Conservation (phyloP, 2,797 vertebrate genomes). For the Micrastur ruficollis region DNA sequence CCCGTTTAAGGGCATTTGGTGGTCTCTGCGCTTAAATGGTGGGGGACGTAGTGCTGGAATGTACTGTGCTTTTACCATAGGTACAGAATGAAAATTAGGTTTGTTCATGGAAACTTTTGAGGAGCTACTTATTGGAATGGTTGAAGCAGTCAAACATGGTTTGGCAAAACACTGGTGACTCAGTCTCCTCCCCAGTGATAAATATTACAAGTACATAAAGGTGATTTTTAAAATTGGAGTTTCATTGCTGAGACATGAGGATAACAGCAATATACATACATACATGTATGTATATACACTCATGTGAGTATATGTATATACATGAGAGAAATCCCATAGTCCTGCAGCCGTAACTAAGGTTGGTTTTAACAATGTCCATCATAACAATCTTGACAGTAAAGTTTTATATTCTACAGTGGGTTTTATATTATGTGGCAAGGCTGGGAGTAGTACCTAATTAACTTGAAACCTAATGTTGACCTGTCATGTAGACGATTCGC, state of each 20-base stretch:
- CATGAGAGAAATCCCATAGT: background rate
- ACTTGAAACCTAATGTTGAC: background rate
- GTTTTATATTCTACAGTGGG: background rate
- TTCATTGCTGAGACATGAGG: background rate
- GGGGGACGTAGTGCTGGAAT: background rate
- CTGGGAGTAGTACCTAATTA: background rate
- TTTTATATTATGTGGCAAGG: background rate
- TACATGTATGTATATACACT: fast-evolving
- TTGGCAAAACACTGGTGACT: background rate
- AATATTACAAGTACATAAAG: background rate
- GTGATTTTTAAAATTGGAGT: background rate
- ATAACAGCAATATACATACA: background rate
- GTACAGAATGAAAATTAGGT: background rate
- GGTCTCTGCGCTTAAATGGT: background rate
- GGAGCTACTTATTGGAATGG: background rate
- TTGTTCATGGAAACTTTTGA: background rate
- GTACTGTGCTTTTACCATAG: background rate
- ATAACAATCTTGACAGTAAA: background rate
- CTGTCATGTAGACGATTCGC: background rate
- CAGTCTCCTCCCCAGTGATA: background rate
- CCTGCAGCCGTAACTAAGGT: background rate
- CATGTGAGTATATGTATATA: fast-evolving
- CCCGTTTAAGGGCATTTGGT: background rate
- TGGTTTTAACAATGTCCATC: background rate
- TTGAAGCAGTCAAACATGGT: background rate